These are phyloP conservation scores for Crocidura indochinensis DNA, from an alignment of 2,797 vertebrate genomes.

Conservation along the genomic window DNA sequence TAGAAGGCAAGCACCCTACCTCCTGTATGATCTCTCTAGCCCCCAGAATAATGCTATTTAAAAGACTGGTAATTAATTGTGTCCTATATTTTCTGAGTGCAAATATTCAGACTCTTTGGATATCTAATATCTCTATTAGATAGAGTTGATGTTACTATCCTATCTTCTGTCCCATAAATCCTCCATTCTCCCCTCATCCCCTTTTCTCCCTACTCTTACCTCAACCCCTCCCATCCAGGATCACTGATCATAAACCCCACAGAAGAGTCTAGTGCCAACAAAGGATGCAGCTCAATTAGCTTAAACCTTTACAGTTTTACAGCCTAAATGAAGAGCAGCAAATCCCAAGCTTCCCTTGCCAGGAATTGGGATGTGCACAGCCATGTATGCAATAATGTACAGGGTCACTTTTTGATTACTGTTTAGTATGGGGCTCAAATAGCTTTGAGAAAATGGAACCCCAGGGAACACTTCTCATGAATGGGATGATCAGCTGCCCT, in stretches of 20 bases:
- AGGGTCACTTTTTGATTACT: conserved; percentile 78
- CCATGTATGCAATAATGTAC: conserved; percentile 58
- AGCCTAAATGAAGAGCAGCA: conserved; percentile 57
- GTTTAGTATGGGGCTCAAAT: conserved; percentile 60
- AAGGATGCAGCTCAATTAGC: conserved; percentile 78
- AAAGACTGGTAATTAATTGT: conserved; percentile 80
- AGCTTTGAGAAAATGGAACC: conserved; percentile 60
- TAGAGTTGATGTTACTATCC: background rate
- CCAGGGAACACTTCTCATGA: conserved; percentile 29
- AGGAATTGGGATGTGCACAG: conserved; percentile 43
- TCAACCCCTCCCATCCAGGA: background rate
- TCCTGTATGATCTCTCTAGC: too few relatives aligned
- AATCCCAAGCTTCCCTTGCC: conserved; percentile 50
- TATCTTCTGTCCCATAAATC: conserved; percentile 9
- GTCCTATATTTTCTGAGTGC: conserved; percentile 70
- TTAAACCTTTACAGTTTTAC: conserved; percentile 59
- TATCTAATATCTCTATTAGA: conserved; percentile 35
- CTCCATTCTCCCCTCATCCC: too few relatives aligned
- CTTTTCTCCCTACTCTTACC: background rate
- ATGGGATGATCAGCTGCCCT: background rate
- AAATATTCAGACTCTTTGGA: conserved; percentile 58
- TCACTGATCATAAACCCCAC: conserved; percentile 66
- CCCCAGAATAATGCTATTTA: conserved; percentile 9
- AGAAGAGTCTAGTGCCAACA: conserved; percentile 10
- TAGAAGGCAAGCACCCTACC: too few relatives aligned